Conservation (phyloP, 1,140 invertebrate species). For the Drosophila tani region DNA sequence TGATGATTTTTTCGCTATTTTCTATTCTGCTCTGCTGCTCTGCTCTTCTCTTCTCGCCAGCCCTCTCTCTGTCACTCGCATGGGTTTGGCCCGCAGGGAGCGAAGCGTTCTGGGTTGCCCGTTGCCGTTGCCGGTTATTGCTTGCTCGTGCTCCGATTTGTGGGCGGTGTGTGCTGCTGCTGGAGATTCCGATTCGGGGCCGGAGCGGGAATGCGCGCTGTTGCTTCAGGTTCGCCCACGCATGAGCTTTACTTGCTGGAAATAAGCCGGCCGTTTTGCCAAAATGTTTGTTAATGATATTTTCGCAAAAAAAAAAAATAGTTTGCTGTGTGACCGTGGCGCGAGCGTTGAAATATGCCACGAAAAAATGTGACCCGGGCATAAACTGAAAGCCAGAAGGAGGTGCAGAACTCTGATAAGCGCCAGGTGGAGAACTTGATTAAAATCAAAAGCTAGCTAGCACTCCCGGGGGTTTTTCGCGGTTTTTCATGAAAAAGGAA, state of each 20-base stretch:
- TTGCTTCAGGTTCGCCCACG: constrained; percentile 12
- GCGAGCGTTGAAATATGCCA: not conserved
- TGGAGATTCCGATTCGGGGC: constrained; percentile 5
- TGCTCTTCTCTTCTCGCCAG: constrained; percentile 12
- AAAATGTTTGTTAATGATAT: constrained; percentile 28
- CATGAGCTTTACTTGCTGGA: constrained; percentile 5
- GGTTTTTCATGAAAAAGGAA: too few relatives aligned
- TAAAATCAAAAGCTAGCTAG: too few relatives aligned
- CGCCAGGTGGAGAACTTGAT: not conserved
- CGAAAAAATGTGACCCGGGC: not conserved
- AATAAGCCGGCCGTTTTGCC: constrained; percentile 9
- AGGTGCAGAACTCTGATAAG: too few relatives aligned
- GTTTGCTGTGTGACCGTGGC: constrained; percentile 11
- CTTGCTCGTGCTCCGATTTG: not conserved
- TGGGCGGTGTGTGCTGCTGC: not conserved
- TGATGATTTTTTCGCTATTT: constrained; percentile 38
- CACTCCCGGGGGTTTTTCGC: too few relatives aligned
- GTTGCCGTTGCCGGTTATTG: constrained; percentile 27
- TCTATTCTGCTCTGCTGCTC: constrained; percentile 9
- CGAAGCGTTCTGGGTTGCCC: constrained; percentile 13
- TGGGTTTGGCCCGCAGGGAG: constrained; percentile 30
- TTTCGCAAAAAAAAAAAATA: constrained; percentile 31
- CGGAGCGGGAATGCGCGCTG: not conserved
- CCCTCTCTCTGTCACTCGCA: constrained; percentile 26
- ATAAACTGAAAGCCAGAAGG: not conserved